phyloP scores from a whole-genome alignment of 1,140 invertebrate species.

The Laupala kohalensis region DNA sequence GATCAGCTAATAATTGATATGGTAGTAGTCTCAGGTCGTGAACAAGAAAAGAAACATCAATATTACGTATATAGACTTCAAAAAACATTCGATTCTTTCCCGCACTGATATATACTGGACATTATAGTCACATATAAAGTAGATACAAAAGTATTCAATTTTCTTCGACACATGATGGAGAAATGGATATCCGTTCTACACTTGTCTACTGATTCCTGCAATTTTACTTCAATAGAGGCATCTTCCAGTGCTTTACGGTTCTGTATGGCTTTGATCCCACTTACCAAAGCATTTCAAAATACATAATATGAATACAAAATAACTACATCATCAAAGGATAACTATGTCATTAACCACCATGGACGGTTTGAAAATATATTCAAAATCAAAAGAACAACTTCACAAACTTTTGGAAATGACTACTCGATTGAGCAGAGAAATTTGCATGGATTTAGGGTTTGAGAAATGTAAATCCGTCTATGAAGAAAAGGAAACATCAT shows the following conservation, averaged over 20 bases:
- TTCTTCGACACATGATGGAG: not conserved
- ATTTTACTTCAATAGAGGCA: not conserved
- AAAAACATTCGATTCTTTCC: not conserved
- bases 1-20: not conserved
- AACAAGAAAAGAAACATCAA: not conserved
- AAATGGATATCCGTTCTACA: not conserved
- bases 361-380: not conserved
- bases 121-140: not conserved
- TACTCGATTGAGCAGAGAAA: not conserved
- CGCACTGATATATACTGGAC: not conserved
- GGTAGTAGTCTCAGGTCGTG: not conserved
- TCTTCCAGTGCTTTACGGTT: not conserved
- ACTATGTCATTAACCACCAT: not conserved
- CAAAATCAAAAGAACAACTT: not conserved
- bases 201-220: not conserved
- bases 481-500: no score
- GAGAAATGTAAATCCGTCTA: not conserved
- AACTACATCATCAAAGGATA: not conserved
- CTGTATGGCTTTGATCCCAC: not conserved
- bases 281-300: not conserved
- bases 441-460: not conserved
- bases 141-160: not conserved
- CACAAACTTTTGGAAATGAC: not conserved
- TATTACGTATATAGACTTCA: not conserved
- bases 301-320: not conserved